A percentile compares a stretch with the other conserved stretches of the same genome.
These are phyloP conservation scores for Drosophila picticornis DNA, from an alignment of 2,888 invertebrate genomes.

Conservation along the genomic window DNA sequence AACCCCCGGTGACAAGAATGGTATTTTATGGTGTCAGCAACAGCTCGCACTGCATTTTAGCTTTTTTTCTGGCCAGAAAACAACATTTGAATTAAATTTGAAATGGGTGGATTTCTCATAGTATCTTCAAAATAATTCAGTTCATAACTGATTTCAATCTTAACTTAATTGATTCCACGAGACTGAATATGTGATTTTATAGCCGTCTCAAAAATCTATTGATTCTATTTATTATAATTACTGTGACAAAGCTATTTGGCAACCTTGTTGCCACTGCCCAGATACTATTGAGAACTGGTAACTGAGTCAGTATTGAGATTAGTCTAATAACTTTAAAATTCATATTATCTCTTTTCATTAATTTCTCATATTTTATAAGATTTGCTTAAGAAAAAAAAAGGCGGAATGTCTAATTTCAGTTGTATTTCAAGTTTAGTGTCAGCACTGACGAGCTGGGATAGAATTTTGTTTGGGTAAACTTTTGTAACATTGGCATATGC, in stretches of 20 bases:
- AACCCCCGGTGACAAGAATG: constrained; percentile 78
- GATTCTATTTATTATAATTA: not conserved
- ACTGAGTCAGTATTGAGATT: not conserved
- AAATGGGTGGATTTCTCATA: not conserved
- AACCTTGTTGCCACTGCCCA: not conserved
- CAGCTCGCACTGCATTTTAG: constrained; percentile 27
- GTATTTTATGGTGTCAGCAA: constrained; percentile 63
- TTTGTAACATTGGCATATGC: constrained; percentile 78
- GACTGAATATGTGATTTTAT: not conserved
- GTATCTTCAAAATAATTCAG: not conserved
- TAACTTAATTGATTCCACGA: not conserved
- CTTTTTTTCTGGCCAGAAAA: constrained; percentile 10
- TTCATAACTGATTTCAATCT: not conserved
- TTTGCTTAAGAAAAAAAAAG: not conserved
- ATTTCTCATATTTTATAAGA: not conserved
- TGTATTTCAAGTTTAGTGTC: constrained; percentile 28
- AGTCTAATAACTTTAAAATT: no score
- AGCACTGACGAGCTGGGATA: constrained; percentile 40
- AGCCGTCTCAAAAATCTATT: not conserved
- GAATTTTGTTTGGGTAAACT: constrained; percentile 53
- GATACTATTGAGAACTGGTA: no score
- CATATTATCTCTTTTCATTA: no score
- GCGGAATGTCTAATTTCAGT: not conserved
- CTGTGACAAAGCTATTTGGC: not conserved
- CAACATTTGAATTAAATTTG: not conserved